phyloP scores from a whole-genome alignment of 2,113 vertebrate species.

The Struthidea cinerea region DNA sequence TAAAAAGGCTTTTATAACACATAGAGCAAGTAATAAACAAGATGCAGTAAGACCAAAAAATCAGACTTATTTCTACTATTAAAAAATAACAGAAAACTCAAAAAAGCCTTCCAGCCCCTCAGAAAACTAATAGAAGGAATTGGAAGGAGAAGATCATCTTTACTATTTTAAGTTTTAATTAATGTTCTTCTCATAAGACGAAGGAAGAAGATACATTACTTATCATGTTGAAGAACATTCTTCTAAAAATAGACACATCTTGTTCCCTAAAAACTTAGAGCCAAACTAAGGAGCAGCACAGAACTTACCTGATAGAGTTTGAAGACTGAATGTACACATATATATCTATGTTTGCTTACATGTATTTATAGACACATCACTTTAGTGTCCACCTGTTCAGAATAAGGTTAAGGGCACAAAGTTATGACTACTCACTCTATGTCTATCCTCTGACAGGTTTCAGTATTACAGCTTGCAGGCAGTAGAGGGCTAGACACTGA shows the following conservation, averaged over 20 bases:
- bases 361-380: neutral
- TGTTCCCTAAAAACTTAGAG: neutral
- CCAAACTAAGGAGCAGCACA: neutral
- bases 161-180: neutral
- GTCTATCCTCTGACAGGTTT: neutral
- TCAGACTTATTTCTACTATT: neutral
- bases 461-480: neutral
- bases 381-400: neutral
- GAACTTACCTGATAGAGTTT: neutral
- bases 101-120: neutral
- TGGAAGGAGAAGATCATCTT: neutral
- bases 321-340: neutral
- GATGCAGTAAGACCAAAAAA: neutral
- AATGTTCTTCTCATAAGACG: neutral
- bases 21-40: neutral
- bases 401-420: neutral
- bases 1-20: neutral
- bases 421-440: neutral
- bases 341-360: neutral
- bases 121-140: neutral
- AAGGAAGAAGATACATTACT: neutral
- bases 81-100: neutral
- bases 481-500: neutral
- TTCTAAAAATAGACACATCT: neutral
- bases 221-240: neutral